Percentiles rank a stretch among this genome's conserved stretches.
These are phyloP conservation scores for Acanthurus tractus DNA, from an alignment of 2,797 vertebrate species.

Conservation along the genomic window DNA sequence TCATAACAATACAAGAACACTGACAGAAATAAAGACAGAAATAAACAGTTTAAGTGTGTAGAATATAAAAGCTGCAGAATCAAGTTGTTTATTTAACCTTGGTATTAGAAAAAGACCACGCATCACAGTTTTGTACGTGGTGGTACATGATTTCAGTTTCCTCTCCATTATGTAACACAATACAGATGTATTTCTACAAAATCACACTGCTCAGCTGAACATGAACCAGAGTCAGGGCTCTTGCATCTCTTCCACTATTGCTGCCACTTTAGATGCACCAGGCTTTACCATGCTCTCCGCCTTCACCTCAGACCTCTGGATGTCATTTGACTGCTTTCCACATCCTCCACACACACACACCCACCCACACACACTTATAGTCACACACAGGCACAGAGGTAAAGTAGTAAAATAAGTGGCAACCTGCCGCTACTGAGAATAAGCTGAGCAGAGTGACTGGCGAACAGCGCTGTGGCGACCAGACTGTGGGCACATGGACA, in stretches of 20 bases:
- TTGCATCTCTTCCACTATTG: slow-evolving; percentile 24
- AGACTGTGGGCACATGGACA: slow-evolving; percentile 55
- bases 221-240: not conserved
- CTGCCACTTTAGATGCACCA: slow-evolving; percentile 61
- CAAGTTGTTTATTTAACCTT: too few relatives aligned
- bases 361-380: slow-evolving; percentile 20
- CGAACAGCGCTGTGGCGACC: slow-evolving; percentile 55
- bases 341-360: slow-evolving; percentile 55
- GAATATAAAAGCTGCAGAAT: too few relatives aligned
- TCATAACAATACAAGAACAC: too few relatives aligned
- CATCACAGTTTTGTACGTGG: too few relatives aligned
- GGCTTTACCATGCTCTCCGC: slow-evolving; percentile 68
- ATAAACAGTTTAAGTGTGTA: too few relatives aligned
- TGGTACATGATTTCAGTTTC: too few relatives aligned
- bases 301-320: slow-evolving; percentile 50
- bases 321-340: slow-evolving; percentile 71
- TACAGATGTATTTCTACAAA: not conserved
- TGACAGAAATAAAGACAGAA: too few relatives aligned
- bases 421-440: slow-evolving; percentile 68
- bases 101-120: too few relatives aligned
- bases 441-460: slow-evolving; percentile 68
- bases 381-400: slow-evolving; percentile 35
- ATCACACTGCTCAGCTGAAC: not conserved
- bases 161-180: not conserved
- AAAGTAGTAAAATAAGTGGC: slow-evolving; percentile 76